These are phyloP conservation scores for Samia ricini DNA, from an alignment of 1,140 invertebrate species.

Conservation along the genomic window DNA sequence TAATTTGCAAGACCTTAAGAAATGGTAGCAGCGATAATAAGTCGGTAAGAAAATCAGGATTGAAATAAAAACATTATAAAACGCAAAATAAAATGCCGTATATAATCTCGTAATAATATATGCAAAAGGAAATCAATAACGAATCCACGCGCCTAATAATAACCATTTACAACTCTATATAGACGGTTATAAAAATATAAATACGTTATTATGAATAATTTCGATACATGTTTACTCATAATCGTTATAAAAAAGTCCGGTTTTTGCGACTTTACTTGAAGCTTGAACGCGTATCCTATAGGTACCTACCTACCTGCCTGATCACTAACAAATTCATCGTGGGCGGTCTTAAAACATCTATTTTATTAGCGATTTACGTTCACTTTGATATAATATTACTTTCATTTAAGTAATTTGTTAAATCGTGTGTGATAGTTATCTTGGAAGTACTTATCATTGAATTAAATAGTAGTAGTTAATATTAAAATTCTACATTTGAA, in stretches of 20 bases:
- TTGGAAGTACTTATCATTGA: background rate
- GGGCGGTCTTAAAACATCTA: slow-evolving; percentile 37
- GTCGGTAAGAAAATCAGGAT: too few relatives aligned
- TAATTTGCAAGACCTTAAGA: too few relatives aligned
- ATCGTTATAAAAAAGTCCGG: background rate
- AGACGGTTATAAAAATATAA: slow-evolving; percentile 19
- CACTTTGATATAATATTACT: slow-evolving; percentile 21
- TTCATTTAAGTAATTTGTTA: background rate
- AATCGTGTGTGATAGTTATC: background rate
- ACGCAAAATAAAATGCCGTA: too few relatives aligned
- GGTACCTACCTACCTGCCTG: background rate
- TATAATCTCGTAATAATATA: background rate
- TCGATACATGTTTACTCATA: background rate
- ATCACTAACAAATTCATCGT: slow-evolving; percentile 20
- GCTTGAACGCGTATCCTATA: background rate
- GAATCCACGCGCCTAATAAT: slow-evolving; percentile 16
- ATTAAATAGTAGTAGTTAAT: too few relatives aligned
- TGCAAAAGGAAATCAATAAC: slow-evolving; percentile 24
- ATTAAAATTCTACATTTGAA: too few relatives aligned
- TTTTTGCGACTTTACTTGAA: background rate
- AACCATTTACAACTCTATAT: slow-evolving; percentile 28
- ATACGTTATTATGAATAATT: slow-evolving; percentile 20
- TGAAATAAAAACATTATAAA: too few relatives aligned
- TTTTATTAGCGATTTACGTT: slow-evolving; percentile 31
- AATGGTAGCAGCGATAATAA: too few relatives aligned